phyloP scores from a whole-genome alignment of 2,888 invertebrate genomes.

The Pheosia gnoma region DNA sequence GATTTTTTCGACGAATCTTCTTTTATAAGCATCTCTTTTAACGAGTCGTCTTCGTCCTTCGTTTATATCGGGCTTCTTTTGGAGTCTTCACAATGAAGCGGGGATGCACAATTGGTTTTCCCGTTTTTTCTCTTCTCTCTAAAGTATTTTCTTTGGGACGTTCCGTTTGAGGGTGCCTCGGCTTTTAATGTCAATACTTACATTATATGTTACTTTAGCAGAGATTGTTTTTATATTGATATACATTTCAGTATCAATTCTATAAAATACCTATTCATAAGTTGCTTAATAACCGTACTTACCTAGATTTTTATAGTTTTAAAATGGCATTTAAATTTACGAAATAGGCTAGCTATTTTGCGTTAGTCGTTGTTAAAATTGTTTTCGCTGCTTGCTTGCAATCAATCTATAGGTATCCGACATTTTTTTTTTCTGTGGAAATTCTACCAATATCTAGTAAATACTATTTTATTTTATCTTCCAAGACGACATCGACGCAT shows the following conservation, averaged over 20 bases:
- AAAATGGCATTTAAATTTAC: too few species aligned
- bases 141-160: conserved; percentile 43
- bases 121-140: conserved; percentile 40
- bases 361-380: too few species aligned
- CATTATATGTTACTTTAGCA: conserved; percentile 16
- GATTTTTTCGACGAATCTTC: conserved; percentile 54
- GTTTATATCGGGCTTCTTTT: conserved; percentile 57
- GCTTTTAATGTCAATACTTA: conserved; percentile 37
- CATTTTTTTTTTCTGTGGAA: too few species aligned
- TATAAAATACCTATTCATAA: too few species aligned
- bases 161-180: conserved; percentile 41
- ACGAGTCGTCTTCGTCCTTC: conserved; percentile 54
- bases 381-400: too few species aligned
- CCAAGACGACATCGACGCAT: conserved; percentile 8
- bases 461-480: background rate
- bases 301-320: too few species aligned
- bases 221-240: conserved; percentile 8
- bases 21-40: conserved; percentile 63
- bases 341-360: too few species aligned
- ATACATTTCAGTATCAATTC: background rate
- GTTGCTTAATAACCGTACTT: too few species aligned
- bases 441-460: background rate
- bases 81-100: conserved; percentile 53
- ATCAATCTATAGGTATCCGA: too few species aligned
- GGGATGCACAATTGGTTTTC: conserved; percentile 59